Evolutionary conservation across 2,113 vertebrate genomes (phyloP).

Genomic region (Australoheros scitulus): DNA sequence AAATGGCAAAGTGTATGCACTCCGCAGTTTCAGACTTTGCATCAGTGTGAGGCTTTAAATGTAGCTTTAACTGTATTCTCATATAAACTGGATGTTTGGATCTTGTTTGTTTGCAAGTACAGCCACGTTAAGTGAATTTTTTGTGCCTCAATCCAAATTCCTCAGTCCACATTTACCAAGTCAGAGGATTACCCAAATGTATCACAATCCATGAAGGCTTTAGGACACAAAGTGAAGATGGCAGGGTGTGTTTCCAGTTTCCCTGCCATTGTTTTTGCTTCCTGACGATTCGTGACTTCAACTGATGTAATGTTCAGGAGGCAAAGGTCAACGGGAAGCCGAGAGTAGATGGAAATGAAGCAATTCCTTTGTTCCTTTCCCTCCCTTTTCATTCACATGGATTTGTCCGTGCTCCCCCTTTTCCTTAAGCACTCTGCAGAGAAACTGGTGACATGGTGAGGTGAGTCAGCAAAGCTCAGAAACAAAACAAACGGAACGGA

Average conservation of each 20-base stretch:
- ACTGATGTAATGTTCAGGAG: conserved; percentile 70
- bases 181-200: not conserved
- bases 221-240: conserved; percentile 22
- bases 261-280: conserved; percentile 79
- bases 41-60: not conserved
- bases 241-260: conserved; percentile 59
- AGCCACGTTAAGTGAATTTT: not conserved
- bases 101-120: not conserved
- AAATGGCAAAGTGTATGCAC: not conserved
- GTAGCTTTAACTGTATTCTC: not conserved
- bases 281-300: conserved; percentile 56
- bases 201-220: not conserved
- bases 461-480: conserved; percentile 73
- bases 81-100: conserved; percentile 3
- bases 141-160: not conserved
- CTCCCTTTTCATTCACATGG: conserved; percentile 43
- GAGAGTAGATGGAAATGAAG: conserved; percentile 48
- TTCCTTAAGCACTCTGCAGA: conserved; percentile 30
- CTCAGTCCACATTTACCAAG: not conserved
- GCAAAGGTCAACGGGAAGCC: conserved; percentile 69
- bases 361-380: conserved; percentile 39
- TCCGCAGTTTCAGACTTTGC: not conserved
- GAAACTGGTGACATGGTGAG: conserved; percentile 48
- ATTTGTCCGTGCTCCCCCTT: conserved; percentile 1
- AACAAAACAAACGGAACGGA: conserved; percentile 50